These are phyloP conservation scores for Eudorcas thomsonii DNA, from an alignment of 2,113 vertebrate genomes.

Conservation along the genomic window DNA sequence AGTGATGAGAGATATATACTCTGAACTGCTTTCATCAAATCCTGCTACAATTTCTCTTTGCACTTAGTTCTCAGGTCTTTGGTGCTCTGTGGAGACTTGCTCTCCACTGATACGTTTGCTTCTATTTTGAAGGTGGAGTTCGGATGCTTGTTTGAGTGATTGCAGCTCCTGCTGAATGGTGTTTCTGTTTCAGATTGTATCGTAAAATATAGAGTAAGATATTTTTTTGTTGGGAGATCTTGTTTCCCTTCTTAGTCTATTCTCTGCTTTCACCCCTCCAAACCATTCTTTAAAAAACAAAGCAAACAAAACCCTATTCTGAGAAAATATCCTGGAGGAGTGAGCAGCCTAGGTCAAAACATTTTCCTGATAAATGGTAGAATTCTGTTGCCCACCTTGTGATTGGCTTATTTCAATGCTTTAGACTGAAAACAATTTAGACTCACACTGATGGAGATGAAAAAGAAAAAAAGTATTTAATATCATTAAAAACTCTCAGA, in stretches of 20 bases:
- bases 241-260: not conserved
- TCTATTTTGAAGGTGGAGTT: not conserved
- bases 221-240: not conserved
- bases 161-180: not conserved
- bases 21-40: not conserved
- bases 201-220: not conserved
- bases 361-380: not conserved
- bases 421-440: not conserved
- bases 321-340: not conserved
- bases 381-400: not conserved
- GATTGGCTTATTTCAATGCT: not conserved
- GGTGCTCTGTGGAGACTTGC: not conserved
- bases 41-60: not conserved
- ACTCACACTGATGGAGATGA: not conserved
- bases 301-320: not conserved
- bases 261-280: not conserved
- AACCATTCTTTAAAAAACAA: not conserved
- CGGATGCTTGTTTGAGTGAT: not conserved
- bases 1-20: not conserved
- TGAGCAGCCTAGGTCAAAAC: not conserved
- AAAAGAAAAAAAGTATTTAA: not conserved
- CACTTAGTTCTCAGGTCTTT: not conserved
- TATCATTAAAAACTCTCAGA: not conserved
- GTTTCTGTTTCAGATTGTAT: not conserved
- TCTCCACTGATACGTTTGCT: not conserved